Evolutionary conservation across 2,113 vertebrate genomes (phyloP).

Genomic region (Arothron firmamentum): DNA sequence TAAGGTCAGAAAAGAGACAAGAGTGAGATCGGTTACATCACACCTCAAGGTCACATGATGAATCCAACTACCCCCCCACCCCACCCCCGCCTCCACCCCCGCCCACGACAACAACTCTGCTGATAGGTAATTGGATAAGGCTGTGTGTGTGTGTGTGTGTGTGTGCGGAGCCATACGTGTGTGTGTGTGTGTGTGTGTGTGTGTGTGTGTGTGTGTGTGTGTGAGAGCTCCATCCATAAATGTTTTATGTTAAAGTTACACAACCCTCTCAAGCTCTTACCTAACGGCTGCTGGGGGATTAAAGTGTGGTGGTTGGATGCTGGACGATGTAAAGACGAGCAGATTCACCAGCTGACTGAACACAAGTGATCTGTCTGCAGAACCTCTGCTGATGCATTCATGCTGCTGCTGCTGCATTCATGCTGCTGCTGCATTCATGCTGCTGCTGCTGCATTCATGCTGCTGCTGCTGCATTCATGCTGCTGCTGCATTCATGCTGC

Average conservation of each 20-base stretch:
- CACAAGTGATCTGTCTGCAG: not conserved
- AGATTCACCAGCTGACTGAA: not conserved
- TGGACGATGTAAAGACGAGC: slow-evolving; percentile 6
- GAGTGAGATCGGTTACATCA: slow-evolving; percentile 15
- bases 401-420: no score
- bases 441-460: no score
- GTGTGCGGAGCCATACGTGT: not conserved
- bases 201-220: slow-evolving; percentile 33
- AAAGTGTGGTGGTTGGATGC: slow-evolving; percentile 13
- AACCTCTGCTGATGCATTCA: no score
- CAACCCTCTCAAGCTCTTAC: slow-evolving; percentile 32
- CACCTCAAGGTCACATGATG: slow-evolving; percentile 1
- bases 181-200: slow-evolving; percentile 4
- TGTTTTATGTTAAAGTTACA: slow-evolving; percentile 39
- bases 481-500: no score
- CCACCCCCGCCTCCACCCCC: no score
- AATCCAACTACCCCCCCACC: no score
- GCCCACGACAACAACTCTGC: no score
- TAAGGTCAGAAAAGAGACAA: slow-evolving; percentile 1
- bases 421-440: no score
- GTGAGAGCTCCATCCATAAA: slow-evolving; percentile 19
- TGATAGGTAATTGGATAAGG: slow-evolving; percentile 6
- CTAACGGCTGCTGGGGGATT: slow-evolving; percentile 30
- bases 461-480: no score
- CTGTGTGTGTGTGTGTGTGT: not conserved